phyloP scores from a whole-genome alignment of 2,888 invertebrate species.

The Latrodectus hesperus region DNA sequence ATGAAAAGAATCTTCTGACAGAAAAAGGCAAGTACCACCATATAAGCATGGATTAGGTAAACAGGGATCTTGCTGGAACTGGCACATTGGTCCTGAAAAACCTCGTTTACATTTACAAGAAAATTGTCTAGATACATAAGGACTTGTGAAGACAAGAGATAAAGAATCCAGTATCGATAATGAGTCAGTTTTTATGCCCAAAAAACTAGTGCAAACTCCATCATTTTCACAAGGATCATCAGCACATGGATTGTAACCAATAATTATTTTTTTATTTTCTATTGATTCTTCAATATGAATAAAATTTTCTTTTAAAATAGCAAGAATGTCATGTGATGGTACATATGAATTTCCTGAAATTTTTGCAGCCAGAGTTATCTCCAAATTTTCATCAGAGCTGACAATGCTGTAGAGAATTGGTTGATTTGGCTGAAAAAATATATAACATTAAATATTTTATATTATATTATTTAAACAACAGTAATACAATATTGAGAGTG shows the following conservation, averaged over 20 bases:
- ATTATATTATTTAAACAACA: not conserved
- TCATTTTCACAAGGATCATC: constrained; percentile 79
- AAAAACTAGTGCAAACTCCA: constrained; percentile 74
- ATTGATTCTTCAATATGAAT: constrained; percentile 34
- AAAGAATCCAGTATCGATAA: constrained; percentile 87
- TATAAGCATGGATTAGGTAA: constrained; percentile 90
- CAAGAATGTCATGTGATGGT: constrained; percentile 47
- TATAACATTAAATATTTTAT: not conserved
- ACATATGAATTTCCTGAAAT: constrained; percentile 42
- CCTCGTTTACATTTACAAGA: constrained; percentile 88
- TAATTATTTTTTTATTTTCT: constrained; percentile 55
- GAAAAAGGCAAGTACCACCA: constrained; percentile 85
- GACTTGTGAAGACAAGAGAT: constrained; percentile 87
- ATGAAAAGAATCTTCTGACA: constrained; percentile 87
- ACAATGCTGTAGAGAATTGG: constrained; percentile 69
- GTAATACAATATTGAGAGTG: too few species aligned
- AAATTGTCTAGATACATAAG: constrained; percentile 85
- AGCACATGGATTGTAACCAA: constrained; percentile 75
- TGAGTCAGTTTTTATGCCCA: constrained; percentile 76
- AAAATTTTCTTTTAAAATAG: constrained; percentile 38
- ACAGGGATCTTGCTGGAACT: constrained; percentile 92
- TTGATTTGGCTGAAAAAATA: constrained; percentile 42
- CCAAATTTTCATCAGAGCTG: constrained; percentile 60
- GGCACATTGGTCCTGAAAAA: constrained; percentile 87
- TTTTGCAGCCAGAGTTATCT: constrained; percentile 64